Base-by-base conservation (phyloP, 2,888 invertebrate genomes). In the Spicauda simplicius region DNA sequence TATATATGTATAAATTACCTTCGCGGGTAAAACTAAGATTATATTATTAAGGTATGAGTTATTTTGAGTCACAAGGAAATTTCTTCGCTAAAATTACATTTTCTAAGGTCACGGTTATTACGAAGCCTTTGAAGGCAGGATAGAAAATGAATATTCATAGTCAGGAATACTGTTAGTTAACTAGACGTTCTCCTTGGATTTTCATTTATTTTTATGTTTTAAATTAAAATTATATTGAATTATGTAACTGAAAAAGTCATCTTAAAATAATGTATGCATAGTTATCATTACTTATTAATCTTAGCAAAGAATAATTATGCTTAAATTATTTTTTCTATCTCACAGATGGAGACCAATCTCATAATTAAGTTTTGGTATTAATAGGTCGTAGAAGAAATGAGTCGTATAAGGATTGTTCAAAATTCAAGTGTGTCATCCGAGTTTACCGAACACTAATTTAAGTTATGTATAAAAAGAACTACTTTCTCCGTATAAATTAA, bases 121-220 rank as follows among this genome's bases (percentile, higher is more conserved):
- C 14, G 48, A 55, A 48, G 56, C 56, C 64, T 64, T 56, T 64
- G 64, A 56, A 56, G 50, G 56, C 64, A 57, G 56, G 48, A 56
- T 30, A 48, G 48, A 57, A 55, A 56, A 64, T 57, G 55, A 56
- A 64, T 64, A 64, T 57, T 64, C 37, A 64, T 64, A 41, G 18
- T 48, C 48, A 33, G 56, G 37, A 48, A 64, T 33, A 30, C 30
- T 48, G 62, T 54, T 45, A 63, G 48, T 18, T 63, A 63, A 63
- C 55, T 41, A 19, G 50, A 56, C 45, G 11, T 45, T 41, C 25
- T 14, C 25, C 41, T 52, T n/a, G 11, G 37, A 37, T 62, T 41
- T 19, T 57, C 18, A 18, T 56, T 56, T 37, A 33, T 41, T 19
- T 55, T 55, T 30, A 16, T n/a, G 14, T 16, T n/a, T 30, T 16